These are phyloP conservation scores for Agrotis clavis DNA, from an alignment of 2,888 invertebrate species.

Conservation along the genomic window DNA sequence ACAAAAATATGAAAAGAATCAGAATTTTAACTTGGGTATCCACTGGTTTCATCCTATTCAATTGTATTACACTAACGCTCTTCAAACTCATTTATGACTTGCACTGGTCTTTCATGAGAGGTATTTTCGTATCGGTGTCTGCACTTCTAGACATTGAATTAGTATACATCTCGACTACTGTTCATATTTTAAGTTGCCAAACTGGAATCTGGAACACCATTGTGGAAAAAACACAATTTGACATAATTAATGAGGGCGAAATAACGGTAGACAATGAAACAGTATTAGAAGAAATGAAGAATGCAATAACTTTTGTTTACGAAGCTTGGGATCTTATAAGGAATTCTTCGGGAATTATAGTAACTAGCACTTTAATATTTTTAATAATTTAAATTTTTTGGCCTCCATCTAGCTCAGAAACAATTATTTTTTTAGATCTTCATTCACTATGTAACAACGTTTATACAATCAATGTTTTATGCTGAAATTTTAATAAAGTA, in stretches of 20 bases:
- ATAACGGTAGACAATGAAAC: constrained; percentile 22
- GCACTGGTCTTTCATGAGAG: constrained; percentile 30
- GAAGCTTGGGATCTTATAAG: constrained; percentile 36
- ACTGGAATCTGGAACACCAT: constrained; percentile 20
- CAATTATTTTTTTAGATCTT: constrained; percentile 27
- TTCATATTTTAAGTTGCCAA: constrained; percentile 14
- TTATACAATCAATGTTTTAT: constrained; percentile 38
- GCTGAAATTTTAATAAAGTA: constrained; percentile 17
- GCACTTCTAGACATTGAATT: constrained; percentile 33
- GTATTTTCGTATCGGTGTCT: constrained; percentile 16
- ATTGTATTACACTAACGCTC: constrained; percentile 9
- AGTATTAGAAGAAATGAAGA: constrained; percentile 26
- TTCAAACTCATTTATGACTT: constrained; percentile 24
- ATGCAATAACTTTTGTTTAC: neutral
- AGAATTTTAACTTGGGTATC: constrained; percentile 19
- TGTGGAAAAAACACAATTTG: constrained; percentile 10
- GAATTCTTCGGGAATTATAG: constrained; percentile 14
- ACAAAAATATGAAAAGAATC: constrained; percentile 5
- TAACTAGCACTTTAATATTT: constrained; percentile 9
- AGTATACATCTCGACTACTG: neutral
- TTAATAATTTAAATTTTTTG: neutral
- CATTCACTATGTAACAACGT: constrained; percentile 35
- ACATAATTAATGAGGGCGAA: neutral
- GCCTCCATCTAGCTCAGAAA: no score
- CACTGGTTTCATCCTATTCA: neutral